phyloP scores from a whole-genome alignment of 2,113 vertebrate genomes.

The Manacus vitellinus region DNA sequence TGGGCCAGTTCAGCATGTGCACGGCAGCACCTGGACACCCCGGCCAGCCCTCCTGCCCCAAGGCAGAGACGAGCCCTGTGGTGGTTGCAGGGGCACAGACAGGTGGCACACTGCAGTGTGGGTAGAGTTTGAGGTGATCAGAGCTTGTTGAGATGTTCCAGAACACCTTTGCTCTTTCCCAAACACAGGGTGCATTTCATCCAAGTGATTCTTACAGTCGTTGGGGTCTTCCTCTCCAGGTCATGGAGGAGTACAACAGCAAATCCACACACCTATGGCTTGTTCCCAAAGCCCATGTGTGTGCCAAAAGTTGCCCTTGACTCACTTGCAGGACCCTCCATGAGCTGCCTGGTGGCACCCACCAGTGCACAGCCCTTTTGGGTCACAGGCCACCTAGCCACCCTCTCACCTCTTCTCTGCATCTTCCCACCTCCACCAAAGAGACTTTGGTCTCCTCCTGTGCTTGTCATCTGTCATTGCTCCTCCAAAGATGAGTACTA shows the following conservation, averaged over 20 bases:
- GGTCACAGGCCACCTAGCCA: background rate
- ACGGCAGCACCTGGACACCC: background rate
- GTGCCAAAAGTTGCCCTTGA: background rate
- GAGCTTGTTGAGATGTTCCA: background rate
- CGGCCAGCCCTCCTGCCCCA: fast-evolving
- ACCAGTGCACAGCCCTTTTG: background rate
- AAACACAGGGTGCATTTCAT: background rate
- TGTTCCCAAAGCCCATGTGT: background rate
- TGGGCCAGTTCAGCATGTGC: background rate
- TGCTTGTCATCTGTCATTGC: background rate
- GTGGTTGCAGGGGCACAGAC: background rate
- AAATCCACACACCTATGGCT: background rate
- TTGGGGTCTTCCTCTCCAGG: background rate
- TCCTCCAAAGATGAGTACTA: background rate
- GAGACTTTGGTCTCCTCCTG: background rate
- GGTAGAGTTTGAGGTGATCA: background rate
- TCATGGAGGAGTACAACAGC: background rate
- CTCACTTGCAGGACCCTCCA: background rate
- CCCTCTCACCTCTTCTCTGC: background rate
- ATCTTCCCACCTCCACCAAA: background rate
- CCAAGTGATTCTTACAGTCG: fast-evolving
- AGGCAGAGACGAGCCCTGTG: background rate
- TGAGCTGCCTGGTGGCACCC: background rate
- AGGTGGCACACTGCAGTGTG: fast-evolving
- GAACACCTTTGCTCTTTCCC: background rate